Conservation (phyloP, 35 echinoderm and acorn worm species). For the Apostichopus parvimensis region DNA sequence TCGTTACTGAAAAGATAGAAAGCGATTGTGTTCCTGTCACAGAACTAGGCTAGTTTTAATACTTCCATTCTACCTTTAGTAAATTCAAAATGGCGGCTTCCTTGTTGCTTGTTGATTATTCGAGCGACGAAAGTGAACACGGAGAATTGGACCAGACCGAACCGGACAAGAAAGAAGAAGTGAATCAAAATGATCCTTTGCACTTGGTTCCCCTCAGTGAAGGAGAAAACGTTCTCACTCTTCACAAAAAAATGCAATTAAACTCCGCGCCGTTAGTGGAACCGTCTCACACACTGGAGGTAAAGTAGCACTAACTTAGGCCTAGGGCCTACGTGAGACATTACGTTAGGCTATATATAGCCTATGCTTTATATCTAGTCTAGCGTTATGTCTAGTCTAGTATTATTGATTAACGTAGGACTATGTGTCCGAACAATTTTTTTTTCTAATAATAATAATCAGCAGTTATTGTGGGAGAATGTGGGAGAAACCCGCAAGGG, state of each 20-base stretch:
- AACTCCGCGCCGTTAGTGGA: conserved; percentile 88
- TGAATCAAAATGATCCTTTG: conserved; percentile 46
- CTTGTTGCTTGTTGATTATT: conserved; percentile 39
- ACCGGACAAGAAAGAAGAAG: neutral
- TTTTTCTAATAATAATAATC: no score
- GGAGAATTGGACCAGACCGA: conserved; percentile 58
- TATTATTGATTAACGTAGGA: neutral
- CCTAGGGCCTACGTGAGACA: neutral
- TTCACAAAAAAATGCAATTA: conserved; percentile 75
- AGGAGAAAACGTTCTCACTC: conserved; percentile 55
- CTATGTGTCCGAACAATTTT: no score
- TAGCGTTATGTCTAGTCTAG: neutral
- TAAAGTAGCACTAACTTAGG: neutral
- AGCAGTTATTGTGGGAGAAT: no score
- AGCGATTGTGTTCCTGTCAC: no score
- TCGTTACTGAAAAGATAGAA: no score
- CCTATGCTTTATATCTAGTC: no score
- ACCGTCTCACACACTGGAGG: conserved; percentile 50
- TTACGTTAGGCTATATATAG: no score
- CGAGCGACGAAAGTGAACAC: conserved; percentile 64
- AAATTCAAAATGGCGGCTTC: conserved; percentile 42
- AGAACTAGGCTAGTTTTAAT: neutral
- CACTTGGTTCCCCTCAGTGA: conserved; percentile 79
- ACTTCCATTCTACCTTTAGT: neutral
- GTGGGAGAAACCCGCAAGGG: no score